Evolutionary conservation across 2,888 invertebrate genomes (phyloP).

Genomic region (Acanthosepion esculentum): DNA sequence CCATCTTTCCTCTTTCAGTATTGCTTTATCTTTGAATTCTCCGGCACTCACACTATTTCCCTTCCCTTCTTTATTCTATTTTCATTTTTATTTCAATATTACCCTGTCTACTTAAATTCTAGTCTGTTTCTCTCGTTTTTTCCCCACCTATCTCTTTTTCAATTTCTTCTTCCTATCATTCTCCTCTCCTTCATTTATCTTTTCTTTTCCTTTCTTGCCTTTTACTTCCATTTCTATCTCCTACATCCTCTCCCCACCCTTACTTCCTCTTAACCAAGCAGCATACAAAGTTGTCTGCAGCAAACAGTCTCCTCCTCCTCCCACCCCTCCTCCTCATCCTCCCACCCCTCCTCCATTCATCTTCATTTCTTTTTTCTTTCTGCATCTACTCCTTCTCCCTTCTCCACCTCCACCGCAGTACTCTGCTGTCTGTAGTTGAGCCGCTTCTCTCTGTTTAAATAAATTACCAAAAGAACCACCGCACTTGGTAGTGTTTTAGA

Average conservation of each 20-base stretch:
- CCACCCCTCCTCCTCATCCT: neutral
- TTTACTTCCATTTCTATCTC: neutral
- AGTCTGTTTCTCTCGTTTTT: too few relatives aligned
- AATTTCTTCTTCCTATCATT: too few relatives aligned
- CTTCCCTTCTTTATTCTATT: neutral
- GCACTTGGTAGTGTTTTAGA: conserved; percentile 22
- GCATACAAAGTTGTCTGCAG: neutral
- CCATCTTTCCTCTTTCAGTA: too few relatives aligned
- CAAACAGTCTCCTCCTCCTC: neutral
- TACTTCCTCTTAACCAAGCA: neutral
- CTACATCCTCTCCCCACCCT: neutral
- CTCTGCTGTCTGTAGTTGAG: conserved; percentile 21
- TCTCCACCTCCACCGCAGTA: neutral
- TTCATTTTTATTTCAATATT: neutral
- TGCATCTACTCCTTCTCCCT: neutral
- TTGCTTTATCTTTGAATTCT: too few relatives aligned
- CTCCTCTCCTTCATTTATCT: rapidly evolving
- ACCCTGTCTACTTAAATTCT: neutral
- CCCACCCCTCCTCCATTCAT: neutral
- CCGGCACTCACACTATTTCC: neutral
- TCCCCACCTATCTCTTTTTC: too few relatives aligned
- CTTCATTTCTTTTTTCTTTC: too few relatives aligned
- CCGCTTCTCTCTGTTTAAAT: conserved; percentile 21
- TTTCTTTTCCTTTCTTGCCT: neutral
- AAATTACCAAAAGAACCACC: conserved; percentile 33